Base-by-base conservation (phyloP, 2,797 vertebrate species). In the Nasua narica region DNA sequence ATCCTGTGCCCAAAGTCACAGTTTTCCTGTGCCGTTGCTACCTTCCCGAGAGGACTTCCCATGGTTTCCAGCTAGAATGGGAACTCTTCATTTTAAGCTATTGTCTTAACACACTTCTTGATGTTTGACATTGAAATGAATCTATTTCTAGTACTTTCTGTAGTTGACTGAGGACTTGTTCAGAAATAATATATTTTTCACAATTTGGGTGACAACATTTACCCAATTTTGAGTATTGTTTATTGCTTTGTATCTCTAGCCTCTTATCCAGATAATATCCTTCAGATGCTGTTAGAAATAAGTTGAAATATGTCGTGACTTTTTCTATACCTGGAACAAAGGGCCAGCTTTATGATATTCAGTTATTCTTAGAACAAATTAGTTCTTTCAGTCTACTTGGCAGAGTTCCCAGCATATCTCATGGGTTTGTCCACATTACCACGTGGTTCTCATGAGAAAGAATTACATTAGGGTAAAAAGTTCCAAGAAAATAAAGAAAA, bases 291-390 rank as follows among this genome's bases (percentile, higher is more conserved):
- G 11, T 91, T 60, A 58, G 25, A 58, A 58, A 58, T 27, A 58
- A 50, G 56, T 2, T 84, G 25, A 25, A 62, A 58, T 65, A 58
- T 72, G 8, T 23, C 15, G 1, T 62, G 29, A 50, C 21, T 79
- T 82, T 94, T 89, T 95, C 16, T 3, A 37, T 88, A 72, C 21
- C 27, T 70, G n/a, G 40, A 10, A 54, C 19, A 91, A 70, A 14
- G 29, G 25, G 37, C 12, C 27, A 92, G 19, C 9, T 69, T 74
- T 21, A 14, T 72, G 4, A 1, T 43, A 19, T 21, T 40, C 32
- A 72, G 29, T 76, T 90, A 46, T 78, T 89, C 62, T 93, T 56
- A 92, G 76, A 92, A 92, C 54, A 85, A 46, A 8, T 86, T 77
- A 35, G 54, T 65, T 6, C 12, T 35, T 93, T 76, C 32, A 32